Evolutionary conservation across 2,797 vertebrate genomes (phyloP).

Genomic region (Peromyscus attwateri): DNA sequence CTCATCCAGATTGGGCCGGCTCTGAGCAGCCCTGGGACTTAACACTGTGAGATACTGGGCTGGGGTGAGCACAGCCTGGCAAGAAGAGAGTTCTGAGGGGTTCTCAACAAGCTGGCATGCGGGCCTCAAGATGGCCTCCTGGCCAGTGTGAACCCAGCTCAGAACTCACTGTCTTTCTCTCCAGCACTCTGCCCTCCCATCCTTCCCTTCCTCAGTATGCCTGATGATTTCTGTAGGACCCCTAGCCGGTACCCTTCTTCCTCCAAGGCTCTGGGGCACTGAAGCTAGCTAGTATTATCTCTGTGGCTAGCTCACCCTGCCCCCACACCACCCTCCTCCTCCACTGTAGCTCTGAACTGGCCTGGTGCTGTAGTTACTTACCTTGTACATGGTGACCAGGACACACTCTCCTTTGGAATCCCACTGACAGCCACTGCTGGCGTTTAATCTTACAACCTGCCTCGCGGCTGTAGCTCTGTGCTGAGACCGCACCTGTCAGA

Average conservation of each 20-base stretch:
- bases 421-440: background rate
- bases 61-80: background rate
- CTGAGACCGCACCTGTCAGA: background rate
- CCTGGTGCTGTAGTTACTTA: background rate
- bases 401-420: background rate
- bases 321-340: background rate
- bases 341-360: background rate
- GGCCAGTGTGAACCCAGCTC: background rate
- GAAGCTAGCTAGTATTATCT: background rate
- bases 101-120: background rate
- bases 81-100: background rate
- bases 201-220: background rate
- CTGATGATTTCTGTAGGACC: background rate
- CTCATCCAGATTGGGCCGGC: too few relatives aligned
- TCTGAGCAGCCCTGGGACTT: background rate
- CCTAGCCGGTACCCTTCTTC: background rate
- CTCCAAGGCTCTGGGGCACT: background rate
- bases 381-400: background rate
- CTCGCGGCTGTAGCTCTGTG: background rate
- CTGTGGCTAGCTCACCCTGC: background rate
- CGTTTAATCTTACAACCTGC: background rate
- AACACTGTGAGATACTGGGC: background rate
- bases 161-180: background rate
- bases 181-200: accelerated
- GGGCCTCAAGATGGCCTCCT: background rate